These are phyloP conservation scores for Panthera tigris DNA, from an alignment of 2,113 vertebrate genomes.

Conservation along the genomic window DNA sequence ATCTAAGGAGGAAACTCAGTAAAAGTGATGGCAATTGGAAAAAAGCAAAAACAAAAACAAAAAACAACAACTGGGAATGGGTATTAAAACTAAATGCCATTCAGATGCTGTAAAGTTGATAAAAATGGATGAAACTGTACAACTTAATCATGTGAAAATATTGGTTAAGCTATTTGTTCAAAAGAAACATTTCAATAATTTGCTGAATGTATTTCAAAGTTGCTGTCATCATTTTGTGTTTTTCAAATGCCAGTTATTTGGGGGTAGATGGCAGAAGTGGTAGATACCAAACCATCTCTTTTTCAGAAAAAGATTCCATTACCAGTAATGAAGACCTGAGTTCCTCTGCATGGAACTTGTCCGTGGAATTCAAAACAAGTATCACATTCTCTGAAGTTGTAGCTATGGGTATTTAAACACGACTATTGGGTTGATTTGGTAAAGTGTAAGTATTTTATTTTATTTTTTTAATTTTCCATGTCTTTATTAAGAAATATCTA, in stretches of 20 bases:
- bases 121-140: conserved; percentile 58
- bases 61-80: background rate
- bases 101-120: conserved; percentile 54
- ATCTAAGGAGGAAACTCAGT: background rate
- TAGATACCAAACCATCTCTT: conserved; percentile 6
- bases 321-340: conserved; percentile 54
- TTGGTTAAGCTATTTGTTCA: conserved; percentile 24
- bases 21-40: background rate
- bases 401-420: background rate
- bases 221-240: conserved; percentile 68
- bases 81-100: conserved; percentile 52
- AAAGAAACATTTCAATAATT: conserved; percentile 36
- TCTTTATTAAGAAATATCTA: conserved; percentile 88
- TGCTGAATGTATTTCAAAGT: conserved; percentile 70
- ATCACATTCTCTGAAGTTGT: conserved; percentile 64
- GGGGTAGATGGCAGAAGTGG: conserved; percentile 43
- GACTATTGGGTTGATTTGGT: background rate
- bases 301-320: background rate
- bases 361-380: conserved; percentile 35
- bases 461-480: conserved; percentile 58
- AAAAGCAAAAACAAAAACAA: background rate
- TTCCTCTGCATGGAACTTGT: conserved; percentile 37
- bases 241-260: conserved; percentile 55
- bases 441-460: background rate
- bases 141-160: conserved; percentile 54